A percentile compares a stretch with the other conserved stretches of the same genome.
These are phyloP conservation scores for Pterois miles DNA, from an alignment of 2,797 vertebrate species.

Conservation along the genomic window DNA sequence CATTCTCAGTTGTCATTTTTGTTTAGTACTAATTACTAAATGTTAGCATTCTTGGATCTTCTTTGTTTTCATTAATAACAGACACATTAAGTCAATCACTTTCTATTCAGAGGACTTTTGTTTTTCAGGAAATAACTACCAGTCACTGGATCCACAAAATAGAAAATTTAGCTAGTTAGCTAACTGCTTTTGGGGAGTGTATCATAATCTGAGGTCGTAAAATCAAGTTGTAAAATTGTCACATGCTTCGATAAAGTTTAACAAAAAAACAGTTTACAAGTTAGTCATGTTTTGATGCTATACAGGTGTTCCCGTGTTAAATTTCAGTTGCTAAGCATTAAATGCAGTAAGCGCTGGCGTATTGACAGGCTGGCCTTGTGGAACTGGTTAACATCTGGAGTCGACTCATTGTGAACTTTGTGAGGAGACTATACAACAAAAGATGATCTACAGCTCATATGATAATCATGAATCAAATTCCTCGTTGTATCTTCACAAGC, in stretches of 20 bases:
- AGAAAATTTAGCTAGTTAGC: neutral
- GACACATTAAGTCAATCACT: too few relatives aligned
- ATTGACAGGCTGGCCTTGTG: conserved; percentile 7
- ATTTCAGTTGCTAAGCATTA: neutral
- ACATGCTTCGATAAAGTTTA: neutral
- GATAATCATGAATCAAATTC: conserved; percentile 6
- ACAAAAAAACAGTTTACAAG: neutral
- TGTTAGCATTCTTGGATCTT: too few relatives aligned
- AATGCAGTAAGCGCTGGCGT: neutral
- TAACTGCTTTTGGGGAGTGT: too few relatives aligned
- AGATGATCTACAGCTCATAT: conserved; percentile 4
- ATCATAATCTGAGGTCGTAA: too few relatives aligned
- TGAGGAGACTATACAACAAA: neutral
- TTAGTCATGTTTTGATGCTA: neutral
- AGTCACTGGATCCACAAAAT: neutral
- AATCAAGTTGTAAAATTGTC: neutral
- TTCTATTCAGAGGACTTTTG: neutral
- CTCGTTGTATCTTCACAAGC: neutral
- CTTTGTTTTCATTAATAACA: too few relatives aligned
- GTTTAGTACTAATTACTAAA: too few relatives aligned
- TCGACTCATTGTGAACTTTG: conserved; percentile 1
- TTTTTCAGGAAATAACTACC: neutral
- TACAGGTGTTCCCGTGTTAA: neutral
- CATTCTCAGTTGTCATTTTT: neutral
- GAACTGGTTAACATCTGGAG: conserved; percentile 16